Base-by-base conservation (phyloP, 2,797 vertebrate genomes). In the Hydrocynus forskahlii region DNA sequence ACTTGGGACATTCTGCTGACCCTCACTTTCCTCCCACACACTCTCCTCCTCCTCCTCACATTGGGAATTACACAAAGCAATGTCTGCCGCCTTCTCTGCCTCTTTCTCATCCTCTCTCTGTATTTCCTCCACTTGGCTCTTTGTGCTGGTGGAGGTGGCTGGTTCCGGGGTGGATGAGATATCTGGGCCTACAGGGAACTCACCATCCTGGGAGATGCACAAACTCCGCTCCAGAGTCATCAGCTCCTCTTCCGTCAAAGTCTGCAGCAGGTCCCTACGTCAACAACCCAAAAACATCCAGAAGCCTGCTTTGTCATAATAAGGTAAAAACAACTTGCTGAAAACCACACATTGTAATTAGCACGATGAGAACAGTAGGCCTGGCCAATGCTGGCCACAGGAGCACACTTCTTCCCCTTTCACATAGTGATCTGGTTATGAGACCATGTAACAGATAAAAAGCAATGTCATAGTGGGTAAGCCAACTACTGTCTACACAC, bases 131-230 rank as follows among this genome's bases (percentile, higher is more conserved):
- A 79, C 16, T 77, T 85, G 84, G 29, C 0, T 81, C 19, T 88
- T 86, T 45, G 88, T 82, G 84, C 80, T 75, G 57, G 87, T 87
- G 67, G 89, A 79, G 50, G 81, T 12, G 77, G 76, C 67, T 35
- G 35, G 84, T 50, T 77, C 80, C 25, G 19, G 79, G 38, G 78
- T 86, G 86, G 89, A 62, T n/a, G 89, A 83, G 57, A 85, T 38
- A 2, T 6, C 82, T 52, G 89, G 86, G 75, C 78, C 86, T 9
- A 82, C 50, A 52, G 90, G 75, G 75, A 92, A 88, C 63, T 96
- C 96, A 43, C 94, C 92, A 0, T 99, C 98, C 89, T 99, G 97
- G 69, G 97, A 98, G 86, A 99, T 96, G 72, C 98, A 99, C 76
- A 99, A 95, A 91, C 95, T 99, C 52, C 93, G 92, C 84, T 99